Percentiles rank a stretch among this genome's conserved stretches.
Conservation (phyloP, 2,113 vertebrate species). For the Forbesichthys agassizii region DNA sequence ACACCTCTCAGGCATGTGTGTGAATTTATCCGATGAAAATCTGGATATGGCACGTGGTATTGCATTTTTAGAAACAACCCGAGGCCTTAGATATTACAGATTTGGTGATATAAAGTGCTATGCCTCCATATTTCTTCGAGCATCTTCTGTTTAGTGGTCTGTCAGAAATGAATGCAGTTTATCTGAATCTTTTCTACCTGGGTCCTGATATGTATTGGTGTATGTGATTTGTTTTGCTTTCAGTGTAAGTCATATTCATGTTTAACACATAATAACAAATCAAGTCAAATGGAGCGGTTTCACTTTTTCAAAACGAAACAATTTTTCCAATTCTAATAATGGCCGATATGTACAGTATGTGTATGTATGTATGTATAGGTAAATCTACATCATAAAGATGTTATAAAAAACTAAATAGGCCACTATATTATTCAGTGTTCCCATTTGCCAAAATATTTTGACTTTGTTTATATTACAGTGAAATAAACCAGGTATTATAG, state of each 20-base stretch:
- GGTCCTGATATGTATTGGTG: slow-evolving; percentile 42
- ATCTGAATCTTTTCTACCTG: slow-evolving; percentile 46
- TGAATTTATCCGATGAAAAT: slow-evolving; percentile 48
- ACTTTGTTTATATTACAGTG: slow-evolving; percentile 54
- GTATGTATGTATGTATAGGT: slow-evolving; percentile 1
- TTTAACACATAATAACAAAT: slow-evolving; percentile 39
- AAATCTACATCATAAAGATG: slow-evolving; percentile 43
- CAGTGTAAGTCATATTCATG: slow-evolving; percentile 35
- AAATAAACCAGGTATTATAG: slow-evolving; percentile 52
- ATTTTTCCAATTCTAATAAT: slow-evolving; percentile 16
- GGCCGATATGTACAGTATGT: slow-evolving; percentile 18
- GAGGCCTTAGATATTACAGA: slow-evolving; percentile 72
- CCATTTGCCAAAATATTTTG: slow-evolving; percentile 24
- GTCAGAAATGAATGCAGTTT: slow-evolving; percentile 36
- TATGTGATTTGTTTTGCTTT: slow-evolving; percentile 33
- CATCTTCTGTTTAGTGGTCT: slow-evolving; percentile 38
- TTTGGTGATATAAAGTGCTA: slow-evolving; percentile 48
- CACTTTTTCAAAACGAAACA: background rate
- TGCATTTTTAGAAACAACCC: slow-evolving; percentile 64
- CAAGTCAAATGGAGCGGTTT: slow-evolving; percentile 16
- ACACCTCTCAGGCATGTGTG: slow-evolving; percentile 37
- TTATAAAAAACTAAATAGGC: slow-evolving; percentile 25
- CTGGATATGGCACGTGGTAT: slow-evolving; percentile 33
- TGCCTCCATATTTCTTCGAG: slow-evolving; percentile 57
- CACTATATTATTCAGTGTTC: slow-evolving; percentile 24